A percentile compares a stretch with the other conserved stretches of the same genome.
Conservation (phyloP, 2,888 invertebrate species). For the Eugnorisma glareosa region DNA sequence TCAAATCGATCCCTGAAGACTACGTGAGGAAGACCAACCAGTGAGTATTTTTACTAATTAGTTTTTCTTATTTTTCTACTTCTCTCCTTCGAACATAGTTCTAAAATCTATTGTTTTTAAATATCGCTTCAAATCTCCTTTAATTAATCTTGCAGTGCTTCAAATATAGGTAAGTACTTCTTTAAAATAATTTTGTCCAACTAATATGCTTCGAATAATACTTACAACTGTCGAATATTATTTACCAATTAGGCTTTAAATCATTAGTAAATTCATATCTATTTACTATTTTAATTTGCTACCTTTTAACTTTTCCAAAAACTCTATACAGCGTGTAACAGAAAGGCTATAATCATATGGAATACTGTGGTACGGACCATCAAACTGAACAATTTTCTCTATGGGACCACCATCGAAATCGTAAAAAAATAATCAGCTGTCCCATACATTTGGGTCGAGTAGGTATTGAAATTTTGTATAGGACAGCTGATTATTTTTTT, state of each 20-base stretch:
- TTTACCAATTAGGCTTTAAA: neutral
- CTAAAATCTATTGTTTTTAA: neutral
- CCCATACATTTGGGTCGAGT: too few species aligned
- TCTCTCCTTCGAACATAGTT: neutral
- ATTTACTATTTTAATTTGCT: too few species aligned
- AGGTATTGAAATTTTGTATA: too few species aligned
- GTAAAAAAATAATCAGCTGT: too few species aligned
- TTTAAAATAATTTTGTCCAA: slow-evolving; percentile 1
- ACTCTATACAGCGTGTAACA: too few species aligned
- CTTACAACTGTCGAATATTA: neutral
- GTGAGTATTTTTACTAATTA: slow-evolving; percentile 76
- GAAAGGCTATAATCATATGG: too few species aligned
- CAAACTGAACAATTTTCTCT: too few species aligned
- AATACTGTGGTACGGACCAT: too few species aligned
- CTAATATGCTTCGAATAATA: too few species aligned
- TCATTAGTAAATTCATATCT: neutral
- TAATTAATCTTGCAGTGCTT: neutral
- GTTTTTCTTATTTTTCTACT: neutral
- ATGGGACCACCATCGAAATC: too few species aligned
- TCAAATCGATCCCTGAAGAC: slow-evolving; percentile 83
- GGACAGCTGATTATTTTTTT: too few species aligned
- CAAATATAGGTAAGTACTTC: neutral
- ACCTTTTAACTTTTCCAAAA: neutral
- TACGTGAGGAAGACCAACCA: slow-evolving; percentile 84
- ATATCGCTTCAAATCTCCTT: neutral